A percentile compares a stretch with the other conserved stretches of the same genome.
Evolutionary conservation across 2,797 vertebrate species (phyloP).

Genomic region (Helicolenus hilgendorfi): DNA sequence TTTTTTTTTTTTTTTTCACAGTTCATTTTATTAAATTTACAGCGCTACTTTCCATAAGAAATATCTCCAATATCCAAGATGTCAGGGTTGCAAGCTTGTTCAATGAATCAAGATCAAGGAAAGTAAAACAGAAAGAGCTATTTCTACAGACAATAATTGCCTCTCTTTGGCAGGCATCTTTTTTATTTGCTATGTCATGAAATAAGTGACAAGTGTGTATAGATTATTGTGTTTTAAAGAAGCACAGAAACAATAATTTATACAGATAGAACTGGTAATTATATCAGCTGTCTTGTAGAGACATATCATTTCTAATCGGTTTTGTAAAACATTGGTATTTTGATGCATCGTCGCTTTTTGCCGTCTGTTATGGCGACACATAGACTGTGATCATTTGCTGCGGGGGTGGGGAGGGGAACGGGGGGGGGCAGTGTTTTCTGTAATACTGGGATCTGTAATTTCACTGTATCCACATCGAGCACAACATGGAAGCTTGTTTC

Average conservation of each 20-base stretch:
- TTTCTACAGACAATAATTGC: background rate
- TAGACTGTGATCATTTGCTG: slow-evolving; percentile 59
- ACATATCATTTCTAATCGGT: slow-evolving; percentile 3
- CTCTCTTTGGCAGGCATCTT: background rate
- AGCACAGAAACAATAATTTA: background rate
- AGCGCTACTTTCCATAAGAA: background rate
- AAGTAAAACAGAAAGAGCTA: background rate
- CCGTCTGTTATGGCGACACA: slow-evolving; percentile 24
- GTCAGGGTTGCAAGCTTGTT: background rate
- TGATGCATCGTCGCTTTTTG: slow-evolving; percentile 60
- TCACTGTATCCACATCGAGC: slow-evolving; percentile 46
- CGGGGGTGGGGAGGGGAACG: background rate
- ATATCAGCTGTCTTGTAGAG: background rate
- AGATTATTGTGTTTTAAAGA: background rate
- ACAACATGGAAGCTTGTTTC: slow-evolving; percentile 65
- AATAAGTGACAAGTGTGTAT: background rate
- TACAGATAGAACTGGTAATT: background rate
- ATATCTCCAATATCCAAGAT: background rate
- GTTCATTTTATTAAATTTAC: background rate
- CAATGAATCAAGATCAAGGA: background rate
- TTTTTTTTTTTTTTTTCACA: background rate
- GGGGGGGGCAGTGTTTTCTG: slow-evolving; percentile 15
- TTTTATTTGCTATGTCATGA: background rate
- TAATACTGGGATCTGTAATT: slow-evolving; percentile 61
- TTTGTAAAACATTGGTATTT: slow-evolving; percentile 41